Base-by-base conservation (phyloP, 2,888 invertebrate species). In the Theretra japonica region DNA sequence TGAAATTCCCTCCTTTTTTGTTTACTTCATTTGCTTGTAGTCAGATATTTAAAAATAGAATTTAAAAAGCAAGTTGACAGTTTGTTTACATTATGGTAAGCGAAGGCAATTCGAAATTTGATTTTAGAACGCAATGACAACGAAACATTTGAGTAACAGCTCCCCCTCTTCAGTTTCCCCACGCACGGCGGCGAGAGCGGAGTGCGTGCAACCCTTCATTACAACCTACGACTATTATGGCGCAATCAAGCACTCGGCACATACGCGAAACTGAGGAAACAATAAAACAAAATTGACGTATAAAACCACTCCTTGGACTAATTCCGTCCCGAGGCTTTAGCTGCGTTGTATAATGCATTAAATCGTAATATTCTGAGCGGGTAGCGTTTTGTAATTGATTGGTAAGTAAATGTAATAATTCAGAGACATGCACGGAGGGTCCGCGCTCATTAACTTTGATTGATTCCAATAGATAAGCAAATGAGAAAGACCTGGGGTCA, bases 141-240 rank as follows among this genome's bases (percentile, higher is more conserved):
- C 87, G 90, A 90, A 90, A 90, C 86, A 86, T 86, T 88, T 88
- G 83, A 79, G 80, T 82, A 87, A 85, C 85, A 80, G 91, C 92
- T 91, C 89, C 65, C 88, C 86, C 83, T 80, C 83, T 88, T 90
- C 87, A 88, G 88, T 89, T 87, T 85, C 91, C 90, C 88, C 85
- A 88, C 88, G 89, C 89, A 89, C 88, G 88, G 80, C 81, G 80
- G 77, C 74, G 82, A 82, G 83, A 82, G 82, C 77, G 74, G 83
- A 86, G 84, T 88, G 91, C 90, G 88, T 90, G 90, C 92, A 93
- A 92, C 94, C 92, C 93, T 92, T 92, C 90, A 92, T 92, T 92
- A 92, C 86, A 83, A 87, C 87, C 88, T 88, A 87, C 88, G 87
- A 84, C 90, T 88, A 91, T 93, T 92, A 93, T 88, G 88, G 88